These are phyloP conservation scores for Trichomycterus rosablanca DNA, from an alignment of 2,113 vertebrate genomes.

Conservation along the genomic window DNA sequence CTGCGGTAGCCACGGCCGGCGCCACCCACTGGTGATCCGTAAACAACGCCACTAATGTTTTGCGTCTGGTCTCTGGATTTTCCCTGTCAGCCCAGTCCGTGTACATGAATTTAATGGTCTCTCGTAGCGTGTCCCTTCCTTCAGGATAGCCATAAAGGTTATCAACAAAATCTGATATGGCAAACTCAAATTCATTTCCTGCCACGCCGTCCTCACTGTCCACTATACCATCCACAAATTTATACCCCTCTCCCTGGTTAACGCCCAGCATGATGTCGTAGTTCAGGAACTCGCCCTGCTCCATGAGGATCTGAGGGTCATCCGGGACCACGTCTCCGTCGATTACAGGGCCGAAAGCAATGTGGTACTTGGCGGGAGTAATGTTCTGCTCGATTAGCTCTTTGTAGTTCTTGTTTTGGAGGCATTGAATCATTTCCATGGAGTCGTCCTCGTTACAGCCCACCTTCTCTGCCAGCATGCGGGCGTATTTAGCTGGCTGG, in stretches of 20 bases:
- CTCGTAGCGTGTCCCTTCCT: conserved; percentile 83
- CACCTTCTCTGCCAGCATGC: conserved; percentile 86
- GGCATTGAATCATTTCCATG: conserved; percentile 85
- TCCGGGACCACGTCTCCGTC: conserved; percentile 96
- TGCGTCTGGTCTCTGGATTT: conserved; percentile 83
- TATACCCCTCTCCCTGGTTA: conserved; percentile 92
- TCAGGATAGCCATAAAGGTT: conserved; percentile 91
- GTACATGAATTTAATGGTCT: conserved; percentile 98
- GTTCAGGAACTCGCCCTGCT: conserved; percentile 97
- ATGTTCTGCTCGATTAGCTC: conserved; percentile 90
- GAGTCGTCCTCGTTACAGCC: conserved; percentile 92
- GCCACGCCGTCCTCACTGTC: conserved; percentile 90
- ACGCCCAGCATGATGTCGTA: conserved; percentile 98
- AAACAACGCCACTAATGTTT: conserved; percentile 89
- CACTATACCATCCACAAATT: conserved; percentile 90
- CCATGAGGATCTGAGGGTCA: conserved; percentile 98
- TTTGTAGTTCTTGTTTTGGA: conserved; percentile 82
- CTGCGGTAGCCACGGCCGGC: conserved; percentile 90
- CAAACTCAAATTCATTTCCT: conserved; percentile 88
- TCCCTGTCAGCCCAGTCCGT: conserved; percentile 96
- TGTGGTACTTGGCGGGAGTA: conserved; percentile 90
- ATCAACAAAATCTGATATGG: conserved; percentile 92
- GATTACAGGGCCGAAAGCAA: conserved; percentile 96
- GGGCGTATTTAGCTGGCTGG: conserved; percentile 92
- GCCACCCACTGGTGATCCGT: conserved; percentile 99